Base-by-base conservation (phyloP, 2,797 vertebrate species). In the Gouania willdenowi region DNA sequence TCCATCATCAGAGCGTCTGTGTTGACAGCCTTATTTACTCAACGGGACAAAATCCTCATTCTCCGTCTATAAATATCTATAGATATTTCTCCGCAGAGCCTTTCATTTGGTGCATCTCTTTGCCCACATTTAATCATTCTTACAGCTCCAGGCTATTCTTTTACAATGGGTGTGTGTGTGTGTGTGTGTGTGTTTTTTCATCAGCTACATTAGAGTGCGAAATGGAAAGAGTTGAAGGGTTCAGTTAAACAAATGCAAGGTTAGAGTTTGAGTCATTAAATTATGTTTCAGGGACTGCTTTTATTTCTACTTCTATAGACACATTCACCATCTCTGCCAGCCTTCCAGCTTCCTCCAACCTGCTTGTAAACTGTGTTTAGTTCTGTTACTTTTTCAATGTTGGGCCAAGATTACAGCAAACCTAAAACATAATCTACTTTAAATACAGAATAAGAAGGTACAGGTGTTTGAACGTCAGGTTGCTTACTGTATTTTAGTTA, bases 11-110 rank as follows among this genome's bases (percentile, higher is more conserved):
- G 63, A 73, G 62, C 66, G 23, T 55, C 38, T 17, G 22, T 15
- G 39, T 38, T 69, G 65, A 73, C 74, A 73, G 65, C 48, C 54
- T 52, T 71, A 57, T 81, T 68, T 69, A 69, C 50, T 59, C 51
- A 64, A 71, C 19, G 63, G 43, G 41, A 75, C 48, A 42, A 70
- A 28, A 64, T 50, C 55, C 47, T 60, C 54, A 44, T 4, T 64
- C 49, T 49, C 45, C 38, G 9, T 71, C 58, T 62, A 56, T 74
- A 50, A 68, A 41, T 74, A 54, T 42, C 32, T 29, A 56, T 38
- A 60, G 38, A 39, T 46, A n/a, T 23, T 42, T 16, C 42, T n/a
- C 13, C 3, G 36, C n/a, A n/a, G n/a, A n/a, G 22, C 37, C 22
- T 33, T 13, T 33, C 39, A 26, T 51, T 46, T 55, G 58, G 18